Conservation (phyloP, 2,888 invertebrate species). For the Erebia aethiops region DNA sequence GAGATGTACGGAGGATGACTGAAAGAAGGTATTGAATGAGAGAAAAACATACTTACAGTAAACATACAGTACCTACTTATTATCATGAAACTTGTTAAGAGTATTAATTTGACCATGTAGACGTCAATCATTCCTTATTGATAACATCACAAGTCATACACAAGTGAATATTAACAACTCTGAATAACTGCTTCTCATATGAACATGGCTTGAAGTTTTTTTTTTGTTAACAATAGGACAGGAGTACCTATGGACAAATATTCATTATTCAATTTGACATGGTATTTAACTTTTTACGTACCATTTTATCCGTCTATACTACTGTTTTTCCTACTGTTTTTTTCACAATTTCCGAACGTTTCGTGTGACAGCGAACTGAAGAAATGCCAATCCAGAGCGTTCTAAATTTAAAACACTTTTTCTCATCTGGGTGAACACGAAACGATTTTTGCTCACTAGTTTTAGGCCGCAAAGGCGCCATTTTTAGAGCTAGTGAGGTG, state of each 20-base stretch:
- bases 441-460: too few species aligned
- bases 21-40: constrained; percentile 1
- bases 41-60: background rate
- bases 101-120: constrained; percentile 45
- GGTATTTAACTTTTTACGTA: background rate
- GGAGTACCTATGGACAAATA: background rate
- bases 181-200: background rate
- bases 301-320: background rate
- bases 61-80: too few species aligned
- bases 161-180: constrained; percentile 25
- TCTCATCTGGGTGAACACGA: too few species aligned
- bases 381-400: too few species aligned
- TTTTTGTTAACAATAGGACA: constrained; percentile 1
- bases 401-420: too few species aligned
- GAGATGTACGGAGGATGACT: background rate
- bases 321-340: too few species aligned
- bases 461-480: too few species aligned
- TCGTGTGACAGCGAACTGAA: too few species aligned
- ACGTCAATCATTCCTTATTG: constrained; percentile 47
- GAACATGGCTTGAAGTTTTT: background rate
- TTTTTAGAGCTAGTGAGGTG: too few species aligned
- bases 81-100: constrained; percentile 32
- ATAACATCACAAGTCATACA: constrained; percentile 37
- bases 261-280: background rate
- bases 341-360: too few species aligned